Evolutionary conservation across 2,113 vertebrate species (phyloP).

Genomic region (Pterocles gutturalis): DNA sequence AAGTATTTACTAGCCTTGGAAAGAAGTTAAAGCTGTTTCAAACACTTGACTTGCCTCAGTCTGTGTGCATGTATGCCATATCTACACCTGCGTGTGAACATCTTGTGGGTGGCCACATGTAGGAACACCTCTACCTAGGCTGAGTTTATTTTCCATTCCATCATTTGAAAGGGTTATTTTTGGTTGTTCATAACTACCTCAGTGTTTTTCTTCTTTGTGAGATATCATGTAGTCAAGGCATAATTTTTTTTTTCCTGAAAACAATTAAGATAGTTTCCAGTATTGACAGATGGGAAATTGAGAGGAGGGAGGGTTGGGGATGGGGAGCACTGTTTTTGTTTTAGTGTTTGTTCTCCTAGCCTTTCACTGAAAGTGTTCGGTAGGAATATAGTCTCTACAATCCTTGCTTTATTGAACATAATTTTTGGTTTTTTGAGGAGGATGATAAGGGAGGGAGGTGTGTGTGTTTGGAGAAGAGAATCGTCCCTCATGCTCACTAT

Average conservation of each 20-base stretch:
- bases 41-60: not conserved
- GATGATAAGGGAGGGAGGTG: not conserved
- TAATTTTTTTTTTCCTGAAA: not conserved
- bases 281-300: not conserved
- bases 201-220: not conserved
- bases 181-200: not conserved
- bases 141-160: not conserved
- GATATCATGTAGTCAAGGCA: not conserved
- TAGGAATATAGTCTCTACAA: not conserved
- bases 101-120: not conserved
- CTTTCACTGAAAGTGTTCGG: not conserved
- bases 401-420: not conserved
- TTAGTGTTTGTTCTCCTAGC: not conserved
- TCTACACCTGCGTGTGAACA: not conserved
- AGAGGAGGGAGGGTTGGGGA: fast-evolving
- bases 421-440: not conserved
- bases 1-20: not conserved
- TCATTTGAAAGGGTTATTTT: not conserved
- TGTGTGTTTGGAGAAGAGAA: not conserved
- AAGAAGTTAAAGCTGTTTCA: not conserved
- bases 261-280: not conserved
- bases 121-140: not conserved
- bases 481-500: not conserved
- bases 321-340: not conserved
- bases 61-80: fast-evolving